Evolutionary conservation across 1,140 invertebrate genomes (phyloP).

Genomic region (Orius insidiosus): DNA sequence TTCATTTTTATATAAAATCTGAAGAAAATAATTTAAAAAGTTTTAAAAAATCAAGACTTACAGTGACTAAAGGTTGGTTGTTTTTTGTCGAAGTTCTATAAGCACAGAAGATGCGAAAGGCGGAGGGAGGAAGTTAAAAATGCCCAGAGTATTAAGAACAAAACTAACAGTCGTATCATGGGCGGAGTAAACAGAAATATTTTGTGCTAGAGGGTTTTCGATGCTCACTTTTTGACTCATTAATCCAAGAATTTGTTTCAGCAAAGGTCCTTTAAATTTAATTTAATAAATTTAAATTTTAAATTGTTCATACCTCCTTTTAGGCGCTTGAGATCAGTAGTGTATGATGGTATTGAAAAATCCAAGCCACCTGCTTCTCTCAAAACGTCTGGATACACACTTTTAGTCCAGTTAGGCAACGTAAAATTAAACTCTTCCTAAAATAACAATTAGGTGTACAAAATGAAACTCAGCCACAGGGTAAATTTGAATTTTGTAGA

Average conservation of each 20-base stretch:
- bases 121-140: slow-evolving; percentile 59
- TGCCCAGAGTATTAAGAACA: slow-evolving; percentile 47
- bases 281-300: slow-evolving; percentile 27
- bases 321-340: slow-evolving; percentile 31
- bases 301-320: slow-evolving; percentile 14
- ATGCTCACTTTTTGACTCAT: slow-evolving; percentile 32
- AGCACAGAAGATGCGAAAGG: slow-evolving; percentile 60
- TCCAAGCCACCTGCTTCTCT: slow-evolving; percentile 32
- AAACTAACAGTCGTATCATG: slow-evolving; percentile 72
- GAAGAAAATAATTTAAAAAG: slow-evolving; percentile 20
- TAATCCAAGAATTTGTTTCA: slow-evolving; percentile 43
- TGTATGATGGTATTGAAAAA: slow-evolving; percentile 30
- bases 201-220: slow-evolving; percentile 32
- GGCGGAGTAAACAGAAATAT: slow-evolving; percentile 55
- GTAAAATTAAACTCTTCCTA: slow-evolving; percentile 33
- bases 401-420: slow-evolving; percentile 52
- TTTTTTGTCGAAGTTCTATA: slow-evolving; percentile 22
- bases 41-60: background rate
- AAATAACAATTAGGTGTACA: too few relatives aligned
- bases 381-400: slow-evolving; percentile 36
- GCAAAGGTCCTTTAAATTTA: slow-evolving; percentile 36
- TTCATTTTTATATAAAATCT: slow-evolving; percentile 45
- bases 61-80: slow-evolving; percentile 27
- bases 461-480: too few relatives aligned
- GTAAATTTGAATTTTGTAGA: too few relatives aligned